Evolutionary conservation across 2,888 invertebrate genomes (phyloP), one percentile per base, ranked within the genome.

Genomic region (Eretmocerus hayati): DNA sequence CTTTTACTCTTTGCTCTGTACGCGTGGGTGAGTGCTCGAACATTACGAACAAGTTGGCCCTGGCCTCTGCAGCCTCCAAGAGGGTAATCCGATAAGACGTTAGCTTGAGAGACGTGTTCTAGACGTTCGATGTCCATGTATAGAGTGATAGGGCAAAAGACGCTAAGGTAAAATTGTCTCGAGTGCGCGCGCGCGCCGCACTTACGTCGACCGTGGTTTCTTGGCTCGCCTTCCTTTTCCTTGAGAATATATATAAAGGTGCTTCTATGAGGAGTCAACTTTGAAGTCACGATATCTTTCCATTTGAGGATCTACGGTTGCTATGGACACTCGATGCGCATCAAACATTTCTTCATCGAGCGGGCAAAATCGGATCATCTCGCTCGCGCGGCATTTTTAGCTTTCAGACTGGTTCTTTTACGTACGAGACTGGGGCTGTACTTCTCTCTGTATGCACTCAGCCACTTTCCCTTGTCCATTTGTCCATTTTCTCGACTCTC

Each of bases 41-140:
- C 4, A 18, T 19, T 6, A 8, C 5, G 36, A 18, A 18, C 16
- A n/a, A 33, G 33, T 18, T 36, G 6, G n/a, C 36, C 18, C 36
- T 26, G 26, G 26, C 26, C 56, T n/a, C n/a, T n/a, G n/a, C n/a
- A n/a, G n/a, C n/a, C n/a, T n/a, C 53, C 40, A 55, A 49, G 44
- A 53, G 49, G 48, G 58, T 59, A 59, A 59, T 59, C 56, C 57
- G 56, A 59, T 59, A 59, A 59, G 58, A 59, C 56, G 56, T 50
- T 52, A 53, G 54, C 54, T 55, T 52, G 48, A n/a, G n/a, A 56
- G 58, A 60, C 58, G 59, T 62, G 62, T 61, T 62, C 58, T 55
- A 50, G 56, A 56, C 58, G 59, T 23, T 26, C 26, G 8, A 26
- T 6, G 11, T n/a, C n/a, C 26, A 11, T 26, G 26, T 26, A 6